Evolutionary conservation across 2,888 invertebrate species (phyloP), one percentile per base, ranked within the genome.

Genomic region (Nomada goodeniana): DNA sequence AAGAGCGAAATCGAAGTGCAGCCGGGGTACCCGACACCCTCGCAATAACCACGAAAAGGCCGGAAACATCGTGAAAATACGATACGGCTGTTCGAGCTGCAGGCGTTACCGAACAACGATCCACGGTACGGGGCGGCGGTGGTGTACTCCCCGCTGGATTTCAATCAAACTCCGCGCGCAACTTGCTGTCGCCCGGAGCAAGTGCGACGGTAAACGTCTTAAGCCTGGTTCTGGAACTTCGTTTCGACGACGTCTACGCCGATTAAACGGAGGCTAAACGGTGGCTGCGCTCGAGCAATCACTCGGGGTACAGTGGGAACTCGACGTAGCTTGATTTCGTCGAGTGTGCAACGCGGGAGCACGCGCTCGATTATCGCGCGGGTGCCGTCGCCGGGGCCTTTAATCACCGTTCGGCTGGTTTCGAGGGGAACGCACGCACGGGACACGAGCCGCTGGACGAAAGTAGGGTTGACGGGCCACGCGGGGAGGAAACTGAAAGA

Each of bases 381-480:
- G 75, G 80, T 80, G 83, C 82, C 84, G 81, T 86, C 67, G 87
- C 87, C 83, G 88, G 86, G 88, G 86, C 87, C 90, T 91, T 91
- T 91, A 91, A 91, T 91, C 91, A 91, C 90, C 79, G 85, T 90
- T 88, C 88, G 86, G 84, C 82, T 86, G 86, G 82, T 89, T 88
- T 90, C 89, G 87, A 73, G 81, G 80, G 75, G 78, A 72, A 71
- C 23, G 23, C 69, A 55, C 75, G 69, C 67, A 64, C 84, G 82
- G 79, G 74, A 81, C 81, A 75, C 70, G 69, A 36, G 0, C 79
- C 65, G 50, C 29, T 83, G 78, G 86, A 75, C 87, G 88, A 89
- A 90, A 90, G 89, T 89, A 88, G 90, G 90, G 87, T 88, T 89
- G 90, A 91, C 89, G 89, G 85, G 80, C 82, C 79, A 80, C 71